phyloP scores from a whole-genome alignment of 2,888 invertebrate genomes.

The Rhagonycha fulva region DNA sequence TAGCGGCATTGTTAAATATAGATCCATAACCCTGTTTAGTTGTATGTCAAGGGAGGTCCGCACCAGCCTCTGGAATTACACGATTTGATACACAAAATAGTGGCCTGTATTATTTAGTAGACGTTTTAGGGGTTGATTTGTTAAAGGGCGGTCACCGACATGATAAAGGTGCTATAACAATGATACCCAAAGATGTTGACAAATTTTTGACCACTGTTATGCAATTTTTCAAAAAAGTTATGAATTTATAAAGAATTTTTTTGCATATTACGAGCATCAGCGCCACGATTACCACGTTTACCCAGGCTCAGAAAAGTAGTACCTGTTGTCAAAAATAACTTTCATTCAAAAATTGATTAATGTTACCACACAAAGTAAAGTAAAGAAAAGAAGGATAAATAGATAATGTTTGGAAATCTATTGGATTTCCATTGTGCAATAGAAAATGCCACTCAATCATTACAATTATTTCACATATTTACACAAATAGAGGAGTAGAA shows the following conservation, averaged over 20 bases:
- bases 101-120: constrained; percentile 40
- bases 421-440: not conserved
- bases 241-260: constrained; percentile 12
- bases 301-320: not conserved
- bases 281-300: not conserved
- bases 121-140: constrained; percentile 43
- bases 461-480: constrained; percentile 17
- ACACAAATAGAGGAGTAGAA: constrained; percentile 21
- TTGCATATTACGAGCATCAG: not conserved
- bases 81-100: constrained; percentile 54
- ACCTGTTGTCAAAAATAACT: not conserved
- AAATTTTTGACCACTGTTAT: constrained; percentile 48
- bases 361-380: not conserved
- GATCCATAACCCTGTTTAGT: constrained; percentile 30
- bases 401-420: not conserved
- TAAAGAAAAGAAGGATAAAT: not conserved
- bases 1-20: constrained; percentile 25
- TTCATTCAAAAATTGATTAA: not conserved
- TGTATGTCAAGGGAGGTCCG: constrained; percentile 48
- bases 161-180: constrained; percentile 44
- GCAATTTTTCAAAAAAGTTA: constrained; percentile 46
- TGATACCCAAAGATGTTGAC: constrained; percentile 46
- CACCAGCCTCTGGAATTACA: constrained; percentile 55
- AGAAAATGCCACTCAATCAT: constrained; percentile 5
- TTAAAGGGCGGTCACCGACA: constrained; percentile 44